A percentile compares a stretch with the other conserved stretches of the same genome.
Conservation (phyloP, 2,888 invertebrate genomes). For the Hypena proboscidalis region DNA sequence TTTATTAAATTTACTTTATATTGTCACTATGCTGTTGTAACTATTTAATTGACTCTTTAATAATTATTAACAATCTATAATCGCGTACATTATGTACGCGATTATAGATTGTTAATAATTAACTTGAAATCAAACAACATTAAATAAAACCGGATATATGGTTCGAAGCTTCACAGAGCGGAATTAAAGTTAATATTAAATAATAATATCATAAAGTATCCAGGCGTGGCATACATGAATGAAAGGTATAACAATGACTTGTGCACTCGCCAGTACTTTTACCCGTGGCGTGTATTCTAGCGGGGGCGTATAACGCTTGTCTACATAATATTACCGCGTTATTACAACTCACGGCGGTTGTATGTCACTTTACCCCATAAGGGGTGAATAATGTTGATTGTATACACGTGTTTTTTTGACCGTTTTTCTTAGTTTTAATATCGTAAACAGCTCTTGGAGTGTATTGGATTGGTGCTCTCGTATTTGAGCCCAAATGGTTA, state of each 20-base stretch:
- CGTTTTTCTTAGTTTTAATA: constrained; percentile 11
- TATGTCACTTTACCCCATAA: constrained; percentile 39
- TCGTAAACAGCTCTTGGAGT: background rate
- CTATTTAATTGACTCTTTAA: no score
- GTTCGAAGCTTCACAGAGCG: background rate
- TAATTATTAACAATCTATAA: no score
- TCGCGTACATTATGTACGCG: no score
- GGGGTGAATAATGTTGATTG: constrained; percentile 35
- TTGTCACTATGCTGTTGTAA: no score
- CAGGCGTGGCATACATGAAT: constrained; percentile 26
- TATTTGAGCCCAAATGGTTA: no score
- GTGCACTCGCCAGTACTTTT: constrained; percentile 51
- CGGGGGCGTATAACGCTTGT: constrained; percentile 67
- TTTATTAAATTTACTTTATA: no score
- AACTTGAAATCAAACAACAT: background rate
- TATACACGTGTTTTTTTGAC: constrained; percentile 13
- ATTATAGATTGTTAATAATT: no score
- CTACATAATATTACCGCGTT: constrained; percentile 68
- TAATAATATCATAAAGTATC: constrained; percentile 38
- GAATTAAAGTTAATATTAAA: constrained; percentile 19
- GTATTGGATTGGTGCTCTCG: no score
- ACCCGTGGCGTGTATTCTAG: constrained; percentile 55
- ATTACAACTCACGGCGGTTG: constrained; percentile 54
- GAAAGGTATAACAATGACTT: constrained; percentile 41
- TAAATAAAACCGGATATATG: background rate